phyloP scores from a whole-genome alignment of 2,113 vertebrate species.

The Paradisaea rubra region DNA sequence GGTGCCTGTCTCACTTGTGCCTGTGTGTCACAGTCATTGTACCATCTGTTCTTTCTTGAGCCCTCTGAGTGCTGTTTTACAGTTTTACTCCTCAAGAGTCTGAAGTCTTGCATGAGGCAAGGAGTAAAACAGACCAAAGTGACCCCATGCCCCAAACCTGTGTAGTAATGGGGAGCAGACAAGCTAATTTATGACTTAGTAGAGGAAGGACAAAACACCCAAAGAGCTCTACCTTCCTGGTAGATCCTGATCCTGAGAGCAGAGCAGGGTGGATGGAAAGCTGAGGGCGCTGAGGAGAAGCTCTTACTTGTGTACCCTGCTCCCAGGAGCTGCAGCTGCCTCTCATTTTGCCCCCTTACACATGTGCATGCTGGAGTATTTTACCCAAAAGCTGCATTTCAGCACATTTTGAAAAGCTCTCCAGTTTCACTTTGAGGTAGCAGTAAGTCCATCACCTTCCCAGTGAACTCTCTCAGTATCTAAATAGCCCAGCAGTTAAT shows the following conservation, averaged over 20 bases:
- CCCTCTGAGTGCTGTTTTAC: neutral
- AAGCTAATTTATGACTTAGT: neutral
- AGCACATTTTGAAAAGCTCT: slow-evolving; percentile 28
- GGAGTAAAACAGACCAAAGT: neutral
- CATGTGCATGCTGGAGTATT: neutral
- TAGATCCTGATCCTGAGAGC: neutral
- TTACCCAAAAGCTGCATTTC: slow-evolving; percentile 17
- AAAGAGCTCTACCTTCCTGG: neutral
- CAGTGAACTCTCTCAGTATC: slow-evolving; percentile 6
- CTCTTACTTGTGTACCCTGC: neutral
- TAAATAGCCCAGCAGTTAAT: slow-evolving; percentile 1
- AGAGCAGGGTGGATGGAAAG: neutral
- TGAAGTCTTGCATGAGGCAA: neutral
- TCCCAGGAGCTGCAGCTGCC: neutral
- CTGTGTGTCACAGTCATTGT: neutral
- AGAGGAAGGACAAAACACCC: neutral
- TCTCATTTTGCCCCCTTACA: neutral
- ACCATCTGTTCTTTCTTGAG: neutral
- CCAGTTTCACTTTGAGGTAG: slow-evolving; percentile 8
- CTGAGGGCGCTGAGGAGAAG: neutral
- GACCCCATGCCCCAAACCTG: neutral
- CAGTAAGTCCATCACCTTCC: neutral
- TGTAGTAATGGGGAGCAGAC: neutral
- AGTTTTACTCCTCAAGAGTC: neutral
- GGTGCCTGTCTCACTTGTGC: neutral